Percentiles rank a stretch among this genome's conserved stretches.
Conservation (phyloP, 2,888 invertebrate genomes). For the Therioaphis trifolii region DNA sequence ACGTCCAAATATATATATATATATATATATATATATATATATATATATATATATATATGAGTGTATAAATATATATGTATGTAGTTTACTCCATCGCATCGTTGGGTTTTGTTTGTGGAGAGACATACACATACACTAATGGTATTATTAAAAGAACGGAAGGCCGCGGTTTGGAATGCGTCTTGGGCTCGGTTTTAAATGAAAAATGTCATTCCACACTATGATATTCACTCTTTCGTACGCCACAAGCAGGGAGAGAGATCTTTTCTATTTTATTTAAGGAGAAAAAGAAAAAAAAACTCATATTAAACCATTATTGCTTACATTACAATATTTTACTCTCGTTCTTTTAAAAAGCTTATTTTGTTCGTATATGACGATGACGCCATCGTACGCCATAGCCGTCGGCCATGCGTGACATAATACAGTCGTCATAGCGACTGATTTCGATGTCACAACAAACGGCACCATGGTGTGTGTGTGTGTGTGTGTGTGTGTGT, state of each 20-base stretch:
- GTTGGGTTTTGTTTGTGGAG: neutral
- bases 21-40: too few species aligned
- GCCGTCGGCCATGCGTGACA: conserved; percentile 16
- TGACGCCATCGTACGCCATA: neutral
- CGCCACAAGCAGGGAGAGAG: neutral
- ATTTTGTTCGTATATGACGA: neutral
- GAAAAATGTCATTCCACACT: conserved; percentile 39
- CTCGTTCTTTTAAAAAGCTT: neutral
- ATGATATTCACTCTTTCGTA: conserved; percentile 14
- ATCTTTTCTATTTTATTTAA: conserved; percentile 22
- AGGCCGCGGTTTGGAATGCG: conserved; percentile 19
- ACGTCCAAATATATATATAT: too few species aligned
- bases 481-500: neutral
- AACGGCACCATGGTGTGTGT: neutral
- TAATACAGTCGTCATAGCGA: conserved; percentile 44
- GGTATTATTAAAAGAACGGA: conserved; percentile 44
- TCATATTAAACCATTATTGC: conserved; percentile 42
- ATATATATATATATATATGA: too few species aligned
- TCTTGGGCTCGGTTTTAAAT: conserved; percentile 46
- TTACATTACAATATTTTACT: conserved; percentile 1
- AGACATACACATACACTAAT: conserved; percentile 17
- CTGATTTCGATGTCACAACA: conserved; percentile 40
- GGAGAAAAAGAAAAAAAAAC: conserved; percentile 19
- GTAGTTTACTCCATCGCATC: too few species aligned
- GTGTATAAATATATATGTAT: too few species aligned